These are phyloP conservation scores for Lamellibrachia luymesi DNA, from an alignment of 1,140 invertebrate species.

Conservation along the genomic window DNA sequence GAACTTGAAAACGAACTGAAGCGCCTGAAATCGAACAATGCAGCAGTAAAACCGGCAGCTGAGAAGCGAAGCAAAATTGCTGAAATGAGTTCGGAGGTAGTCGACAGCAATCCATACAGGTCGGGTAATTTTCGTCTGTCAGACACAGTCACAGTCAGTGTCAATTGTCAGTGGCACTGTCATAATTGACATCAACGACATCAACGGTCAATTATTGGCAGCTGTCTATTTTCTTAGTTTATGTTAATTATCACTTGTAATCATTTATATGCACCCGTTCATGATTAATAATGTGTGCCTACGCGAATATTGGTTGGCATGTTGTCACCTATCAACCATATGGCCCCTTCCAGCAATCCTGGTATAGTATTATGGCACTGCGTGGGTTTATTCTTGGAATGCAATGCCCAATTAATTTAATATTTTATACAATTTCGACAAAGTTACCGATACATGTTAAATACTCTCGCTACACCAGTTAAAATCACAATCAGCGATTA, in stretches of 20 bases:
- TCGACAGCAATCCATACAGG: conserved; percentile 99
- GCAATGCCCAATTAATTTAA: no score
- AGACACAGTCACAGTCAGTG: not conserved
- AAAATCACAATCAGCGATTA: no score
- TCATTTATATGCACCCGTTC: not conserved
- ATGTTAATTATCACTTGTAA: not conserved
- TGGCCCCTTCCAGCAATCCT: not conserved
- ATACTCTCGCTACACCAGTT: no score
- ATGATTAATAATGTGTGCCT: not conserved
- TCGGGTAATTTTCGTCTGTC: conserved; percentile 49
- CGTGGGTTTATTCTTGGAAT: no score
- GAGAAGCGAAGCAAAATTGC: conserved; percentile 65
- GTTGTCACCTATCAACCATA: not conserved
- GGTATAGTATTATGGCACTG: not conserved
- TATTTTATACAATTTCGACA: no score
- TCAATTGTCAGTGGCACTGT: not conserved
- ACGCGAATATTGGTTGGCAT: not conserved
- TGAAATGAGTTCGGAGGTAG: conserved; percentile 87
- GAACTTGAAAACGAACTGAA: conserved; percentile 64
- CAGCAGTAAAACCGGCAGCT: conserved; percentile 28
- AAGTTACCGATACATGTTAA: no score
- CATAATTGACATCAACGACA: not conserved
- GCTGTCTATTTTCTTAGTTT: not conserved
- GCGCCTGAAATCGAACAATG: conserved; percentile 34
- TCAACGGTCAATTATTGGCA: not conserved